These are phyloP conservation scores for Dicrurus megarhynchus DNA, from an alignment of 2,113 vertebrate species.

Conservation along the genomic window DNA sequence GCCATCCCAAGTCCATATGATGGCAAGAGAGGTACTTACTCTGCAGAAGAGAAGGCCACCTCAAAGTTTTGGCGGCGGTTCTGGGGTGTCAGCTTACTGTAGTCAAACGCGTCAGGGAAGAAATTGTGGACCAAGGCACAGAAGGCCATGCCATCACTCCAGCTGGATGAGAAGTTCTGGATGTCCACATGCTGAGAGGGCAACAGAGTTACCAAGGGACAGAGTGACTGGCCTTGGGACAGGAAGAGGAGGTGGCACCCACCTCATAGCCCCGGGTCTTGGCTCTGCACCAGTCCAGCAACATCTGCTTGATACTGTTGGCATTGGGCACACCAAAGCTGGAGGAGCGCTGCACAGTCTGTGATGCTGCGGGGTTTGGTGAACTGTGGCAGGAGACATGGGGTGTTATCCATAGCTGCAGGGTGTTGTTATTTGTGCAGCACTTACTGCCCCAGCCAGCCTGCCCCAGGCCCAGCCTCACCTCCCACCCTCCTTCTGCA, in stretches of 20 bases:
- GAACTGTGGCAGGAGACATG: conserved; percentile 36
- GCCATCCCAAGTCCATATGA: background rate
- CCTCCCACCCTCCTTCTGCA: conserved; percentile 88
- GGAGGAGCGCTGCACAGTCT: conserved; percentile 87
- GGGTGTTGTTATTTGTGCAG: background rate
- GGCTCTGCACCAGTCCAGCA: conserved; percentile 96
- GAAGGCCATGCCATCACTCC: conserved; percentile 98
- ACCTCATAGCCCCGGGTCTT: conserved; percentile 96
- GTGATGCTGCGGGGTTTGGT: conserved; percentile 71
- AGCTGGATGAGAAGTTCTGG: conserved; percentile 98
- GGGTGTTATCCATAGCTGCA: background rate
- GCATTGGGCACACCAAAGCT: conserved; percentile 95
- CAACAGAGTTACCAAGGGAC: background rate
- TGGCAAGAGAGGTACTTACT: conserved; percentile 81
- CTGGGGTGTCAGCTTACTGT: conserved; percentile 85
- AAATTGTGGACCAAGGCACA: conserved; percentile 97
- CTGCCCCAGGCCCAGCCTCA: conserved; percentile 50
- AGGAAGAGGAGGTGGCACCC: background rate
- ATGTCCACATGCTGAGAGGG: conserved; percentile 87
- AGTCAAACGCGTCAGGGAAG: conserved; percentile 96
- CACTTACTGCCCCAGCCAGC: fast-evolving
- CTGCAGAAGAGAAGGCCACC: conserved; percentile 91
- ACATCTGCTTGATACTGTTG: conserved; percentile 98
- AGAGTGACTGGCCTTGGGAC: background rate
- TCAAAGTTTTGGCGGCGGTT: conserved; percentile 96